These are phyloP conservation scores for Cyanoderma ruficeps DNA, from an alignment of 2,113 vertebrate species.

Conservation along the genomic window DNA sequence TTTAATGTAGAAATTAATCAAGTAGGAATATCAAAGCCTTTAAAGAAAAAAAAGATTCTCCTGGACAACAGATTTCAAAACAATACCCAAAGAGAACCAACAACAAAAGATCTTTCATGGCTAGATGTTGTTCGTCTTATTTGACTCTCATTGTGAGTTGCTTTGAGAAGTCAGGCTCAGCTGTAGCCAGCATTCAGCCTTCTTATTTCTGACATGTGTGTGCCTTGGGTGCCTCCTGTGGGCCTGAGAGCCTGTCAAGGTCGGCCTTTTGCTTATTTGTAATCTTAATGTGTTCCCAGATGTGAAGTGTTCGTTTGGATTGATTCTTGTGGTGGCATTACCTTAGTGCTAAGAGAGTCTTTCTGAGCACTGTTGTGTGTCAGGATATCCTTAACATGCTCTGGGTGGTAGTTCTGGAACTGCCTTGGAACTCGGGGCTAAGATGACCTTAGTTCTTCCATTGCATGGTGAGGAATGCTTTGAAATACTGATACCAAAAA, in stretches of 20 bases:
- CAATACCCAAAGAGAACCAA: background rate
- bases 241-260: background rate
- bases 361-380: background rate
- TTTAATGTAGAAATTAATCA: background rate
- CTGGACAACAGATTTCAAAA: background rate
- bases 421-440: background rate
- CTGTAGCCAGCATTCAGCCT: background rate
- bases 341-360: background rate
- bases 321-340: background rate
- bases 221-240: background rate
- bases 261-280: background rate
- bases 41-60: background rate
- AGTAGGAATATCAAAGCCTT: background rate
- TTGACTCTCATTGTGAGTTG: rapidly evolving
- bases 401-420: background rate
- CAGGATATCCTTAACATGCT: rapidly evolving
- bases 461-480: background rate
- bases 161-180: background rate
- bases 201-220: rapidly evolving
- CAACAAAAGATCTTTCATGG: background rate
- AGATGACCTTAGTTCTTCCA: background rate
- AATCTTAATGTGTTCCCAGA: background rate
- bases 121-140: background rate
- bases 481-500: background rate
- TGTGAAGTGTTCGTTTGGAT: background rate